phyloP scores from a whole-genome alignment of 2,888 invertebrate genomes.

The Galerucella calmariensis region DNA sequence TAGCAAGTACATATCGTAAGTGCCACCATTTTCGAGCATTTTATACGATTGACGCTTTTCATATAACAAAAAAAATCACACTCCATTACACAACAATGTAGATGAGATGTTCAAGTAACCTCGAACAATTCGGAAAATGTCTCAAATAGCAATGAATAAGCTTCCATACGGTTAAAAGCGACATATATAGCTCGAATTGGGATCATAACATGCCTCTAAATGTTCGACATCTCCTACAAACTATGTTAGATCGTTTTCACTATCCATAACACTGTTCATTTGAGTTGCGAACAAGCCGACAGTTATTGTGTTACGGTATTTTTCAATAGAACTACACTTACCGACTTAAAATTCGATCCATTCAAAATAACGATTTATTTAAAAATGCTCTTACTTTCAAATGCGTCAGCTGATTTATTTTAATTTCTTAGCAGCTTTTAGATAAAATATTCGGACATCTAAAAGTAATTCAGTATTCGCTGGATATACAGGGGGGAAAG shows the following conservation, averaged over 20 bases:
- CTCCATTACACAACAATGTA: not conserved
- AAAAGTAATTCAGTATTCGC: no score
- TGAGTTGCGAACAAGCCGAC: not conserved
- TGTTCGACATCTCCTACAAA: slow-evolving; percentile 6
- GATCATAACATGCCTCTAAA: slow-evolving; percentile 19
- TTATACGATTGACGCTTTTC: no score
- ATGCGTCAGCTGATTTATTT: no score
- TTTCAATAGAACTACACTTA: not conserved
- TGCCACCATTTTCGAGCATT: no score
- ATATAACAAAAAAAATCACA: not conserved
- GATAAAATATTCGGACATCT: no score
- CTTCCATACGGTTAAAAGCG: not conserved
- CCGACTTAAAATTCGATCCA: no score
- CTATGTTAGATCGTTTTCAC: slow-evolving; percentile 9
- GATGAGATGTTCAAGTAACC: not conserved
- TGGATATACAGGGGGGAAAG: no score
- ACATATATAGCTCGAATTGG: slow-evolving; percentile 11
- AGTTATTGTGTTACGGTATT: not conserved
- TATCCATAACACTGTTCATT: not conserved
- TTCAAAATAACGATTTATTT: no score
- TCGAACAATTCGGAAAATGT: slow-evolving; percentile 10
- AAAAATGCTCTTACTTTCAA: no score
- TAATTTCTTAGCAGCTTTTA: no score
- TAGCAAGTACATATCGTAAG: no score
- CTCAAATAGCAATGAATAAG: slow-evolving; percentile 6